phyloP scores from a whole-genome alignment of 2,888 invertebrate genomes.

The Pseudoips prasinana region DNA sequence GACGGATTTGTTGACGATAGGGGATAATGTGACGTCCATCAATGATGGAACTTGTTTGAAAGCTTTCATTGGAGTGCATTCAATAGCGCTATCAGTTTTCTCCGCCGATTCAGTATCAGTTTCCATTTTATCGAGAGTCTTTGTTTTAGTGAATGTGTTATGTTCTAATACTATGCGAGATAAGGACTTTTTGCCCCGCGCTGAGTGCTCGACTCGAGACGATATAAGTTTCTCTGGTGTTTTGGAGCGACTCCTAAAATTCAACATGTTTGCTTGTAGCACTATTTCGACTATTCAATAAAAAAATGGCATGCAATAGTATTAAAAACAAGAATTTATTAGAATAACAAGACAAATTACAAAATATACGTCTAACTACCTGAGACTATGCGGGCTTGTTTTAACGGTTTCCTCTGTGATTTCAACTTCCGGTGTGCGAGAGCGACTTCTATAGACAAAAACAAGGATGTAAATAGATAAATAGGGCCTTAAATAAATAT shows the following conservation, averaged over 20 bases:
- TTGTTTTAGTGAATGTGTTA: conserved; percentile 67
- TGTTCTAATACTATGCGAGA: conserved; percentile 70
- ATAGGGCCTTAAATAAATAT: no score
- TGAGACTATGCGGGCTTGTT: conserved; percentile 46
- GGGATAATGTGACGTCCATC: conserved; percentile 69
- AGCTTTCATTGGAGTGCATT: conserved; percentile 69
- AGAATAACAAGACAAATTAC: background rate
- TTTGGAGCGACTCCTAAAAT: conserved; percentile 64
- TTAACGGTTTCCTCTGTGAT: conserved; percentile 33
- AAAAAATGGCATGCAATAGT: no score
- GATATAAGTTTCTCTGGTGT: conserved; percentile 72
- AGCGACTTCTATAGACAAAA: conserved; percentile 49
- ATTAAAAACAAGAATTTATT: background rate
- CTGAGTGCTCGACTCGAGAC: conserved; percentile 53
- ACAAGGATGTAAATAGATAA: no score
- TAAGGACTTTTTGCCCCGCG: conserved; percentile 58
- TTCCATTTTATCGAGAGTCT: conserved; percentile 48
- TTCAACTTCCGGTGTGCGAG: conserved; percentile 62
- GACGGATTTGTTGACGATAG: conserved; percentile 67
- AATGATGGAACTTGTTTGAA: conserved; percentile 47
- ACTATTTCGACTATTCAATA: no score
- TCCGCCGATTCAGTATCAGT: conserved; percentile 31
- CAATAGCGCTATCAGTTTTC: conserved; percentile 42
- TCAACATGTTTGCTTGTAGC: no score
- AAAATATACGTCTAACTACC: conserved; percentile 20